Conservation (phyloP, 2,113 vertebrate species). For the Blennius ocellaris region DNA sequence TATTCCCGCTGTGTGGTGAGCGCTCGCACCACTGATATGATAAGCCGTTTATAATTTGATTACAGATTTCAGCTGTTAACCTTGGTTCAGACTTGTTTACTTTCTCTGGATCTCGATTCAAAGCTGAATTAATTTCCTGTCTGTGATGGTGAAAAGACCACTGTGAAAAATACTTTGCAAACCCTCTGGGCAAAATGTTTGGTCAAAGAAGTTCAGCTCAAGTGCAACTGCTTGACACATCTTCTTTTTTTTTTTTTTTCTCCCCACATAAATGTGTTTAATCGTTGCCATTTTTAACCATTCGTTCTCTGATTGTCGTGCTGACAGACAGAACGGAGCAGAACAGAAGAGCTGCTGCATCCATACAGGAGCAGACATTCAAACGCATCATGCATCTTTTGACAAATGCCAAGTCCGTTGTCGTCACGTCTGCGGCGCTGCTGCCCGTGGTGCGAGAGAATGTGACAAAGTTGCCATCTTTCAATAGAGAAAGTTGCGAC, state of each 20-base stretch:
- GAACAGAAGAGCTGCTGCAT: background rate
- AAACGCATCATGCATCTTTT: constrained; percentile 14
- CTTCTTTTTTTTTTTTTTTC: too few relatives aligned
- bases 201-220: too few relatives aligned
- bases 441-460: constrained; percentile 17
- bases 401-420: constrained; percentile 29
- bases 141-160: too few relatives aligned
- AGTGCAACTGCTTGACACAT: too few relatives aligned
- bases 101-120: too few relatives aligned
- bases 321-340: background rate
- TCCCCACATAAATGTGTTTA: too few relatives aligned
- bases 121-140: too few relatives aligned
- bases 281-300: background rate
- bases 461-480: constrained; percentile 50
- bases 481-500: constrained; percentile 20
- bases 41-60: background rate
- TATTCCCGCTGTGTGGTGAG: too few relatives aligned
- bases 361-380: background rate
- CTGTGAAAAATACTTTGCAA: too few relatives aligned
- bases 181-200: too few relatives aligned
- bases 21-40: background rate
- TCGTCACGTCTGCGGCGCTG: constrained; percentile 33
- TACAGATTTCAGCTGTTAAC: background rate
- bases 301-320: background rate
- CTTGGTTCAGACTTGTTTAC: too few relatives aligned